Percentiles rank a stretch among this genome's conserved stretches.
phyloP scores from a whole-genome alignment of 1,140 invertebrate species.

The Cotesia chilonis region DNA sequence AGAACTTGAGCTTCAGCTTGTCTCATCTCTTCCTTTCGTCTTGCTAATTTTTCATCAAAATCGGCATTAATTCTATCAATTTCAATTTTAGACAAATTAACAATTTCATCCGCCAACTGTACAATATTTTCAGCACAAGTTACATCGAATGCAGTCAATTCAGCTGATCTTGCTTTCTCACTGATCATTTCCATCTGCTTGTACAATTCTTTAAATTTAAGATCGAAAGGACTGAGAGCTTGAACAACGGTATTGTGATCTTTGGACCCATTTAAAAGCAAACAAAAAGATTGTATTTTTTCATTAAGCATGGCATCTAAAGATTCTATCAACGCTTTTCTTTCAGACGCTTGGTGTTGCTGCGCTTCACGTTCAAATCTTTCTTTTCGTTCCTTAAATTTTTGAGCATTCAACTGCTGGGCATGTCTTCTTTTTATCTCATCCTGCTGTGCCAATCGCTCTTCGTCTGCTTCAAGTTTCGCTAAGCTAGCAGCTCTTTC shows the following conservation, averaged over 20 bases:
- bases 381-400: constrained; percentile 54
- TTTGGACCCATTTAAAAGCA: constrained; percentile 53
- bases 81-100: constrained; percentile 54
- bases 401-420: constrained; percentile 57
- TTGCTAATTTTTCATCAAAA: constrained; percentile 56
- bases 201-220: constrained; percentile 53
- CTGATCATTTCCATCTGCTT: constrained; percentile 64
- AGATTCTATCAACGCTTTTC: constrained; percentile 53
- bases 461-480: constrained; percentile 34
- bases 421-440: constrained; percentile 59
- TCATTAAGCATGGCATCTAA: constrained; percentile 54
- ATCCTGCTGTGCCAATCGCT: constrained; percentile 51
- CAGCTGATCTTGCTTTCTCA: constrained; percentile 62
- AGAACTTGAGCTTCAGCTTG: constrained; percentile 49
- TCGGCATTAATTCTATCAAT: constrained; percentile 50
- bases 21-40: constrained; percentile 55
- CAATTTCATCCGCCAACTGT: constrained; percentile 46
- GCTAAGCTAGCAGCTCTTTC: constrained; percentile 40
- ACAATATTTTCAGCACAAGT: constrained; percentile 47
- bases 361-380: constrained; percentile 51
- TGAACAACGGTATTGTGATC: constrained; percentile 50
- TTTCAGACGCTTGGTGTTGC: constrained; percentile 49
- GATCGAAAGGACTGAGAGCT: constrained; percentile 46
- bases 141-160: constrained; percentile 48
- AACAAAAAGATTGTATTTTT: constrained; percentile 57